Conservation (phyloP, 1,140 invertebrate genomes). For the Trypoxylus dichotomus region DNA sequence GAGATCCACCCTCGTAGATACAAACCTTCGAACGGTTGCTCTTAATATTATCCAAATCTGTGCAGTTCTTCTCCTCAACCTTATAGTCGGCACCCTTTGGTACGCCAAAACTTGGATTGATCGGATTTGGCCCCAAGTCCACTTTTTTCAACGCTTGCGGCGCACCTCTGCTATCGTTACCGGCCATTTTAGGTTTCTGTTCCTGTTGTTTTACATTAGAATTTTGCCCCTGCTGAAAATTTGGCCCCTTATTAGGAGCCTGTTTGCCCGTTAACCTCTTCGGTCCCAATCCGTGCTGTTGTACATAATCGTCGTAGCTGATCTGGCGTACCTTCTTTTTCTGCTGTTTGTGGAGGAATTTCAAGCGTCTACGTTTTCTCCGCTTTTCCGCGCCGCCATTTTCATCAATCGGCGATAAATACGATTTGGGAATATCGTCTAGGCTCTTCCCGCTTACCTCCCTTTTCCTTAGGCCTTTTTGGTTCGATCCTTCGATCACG, state of each 20-base stretch:
- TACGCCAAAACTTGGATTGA: not conserved
- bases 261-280: not conserved
- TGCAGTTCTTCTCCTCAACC: constrained; percentile 1
- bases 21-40: constrained; percentile 8
- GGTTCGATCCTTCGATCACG: not conserved
- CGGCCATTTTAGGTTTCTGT: not conserved
- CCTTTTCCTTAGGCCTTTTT: not conserved
- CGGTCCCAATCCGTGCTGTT: not conserved
- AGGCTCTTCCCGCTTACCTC: not conserved
- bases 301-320: constrained; percentile 8
- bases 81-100: not conserved
- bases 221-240: constrained; percentile 17
- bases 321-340: not conserved
- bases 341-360: not conserved
- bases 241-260: not conserved
- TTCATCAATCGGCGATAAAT: constrained; percentile 10
- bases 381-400: not conserved
- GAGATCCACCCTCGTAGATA: not conserved
- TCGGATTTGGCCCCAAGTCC: not conserved
- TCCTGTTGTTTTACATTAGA: not conserved
- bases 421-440: not conserved
- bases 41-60: not conserved
- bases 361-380: not conserved
- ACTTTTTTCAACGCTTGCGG: not conserved
- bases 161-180: not conserved